Evolutionary conservation across 2,797 vertebrate genomes (phyloP).

Genomic region (Fundulus diaphanus): DNA sequence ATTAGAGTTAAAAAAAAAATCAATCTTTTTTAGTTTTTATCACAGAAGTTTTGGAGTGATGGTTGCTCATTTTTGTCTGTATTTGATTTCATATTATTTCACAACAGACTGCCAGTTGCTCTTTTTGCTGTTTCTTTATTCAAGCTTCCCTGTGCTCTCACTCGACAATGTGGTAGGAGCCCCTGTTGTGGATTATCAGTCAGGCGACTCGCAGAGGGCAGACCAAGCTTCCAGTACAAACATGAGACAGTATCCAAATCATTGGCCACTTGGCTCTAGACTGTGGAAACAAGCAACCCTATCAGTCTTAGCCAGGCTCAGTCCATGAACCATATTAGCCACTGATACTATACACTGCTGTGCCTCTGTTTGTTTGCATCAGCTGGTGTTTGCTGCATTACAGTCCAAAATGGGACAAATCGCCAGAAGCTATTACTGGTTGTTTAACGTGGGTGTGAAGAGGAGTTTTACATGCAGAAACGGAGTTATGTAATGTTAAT

Average conservation of each 20-base stretch:
- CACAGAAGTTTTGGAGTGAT: background rate
- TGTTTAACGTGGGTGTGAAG: slow-evolving; percentile 43
- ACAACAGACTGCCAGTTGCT: slow-evolving; percentile 5
- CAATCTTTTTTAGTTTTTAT: background rate
- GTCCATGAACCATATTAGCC: slow-evolving; percentile 52
- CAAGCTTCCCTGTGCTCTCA: slow-evolving; percentile 32
- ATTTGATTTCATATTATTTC: slow-evolving; percentile 4
- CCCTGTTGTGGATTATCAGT: slow-evolving; percentile 73
- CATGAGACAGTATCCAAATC: slow-evolving; percentile 75
- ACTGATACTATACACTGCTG: slow-evolving; percentile 35
- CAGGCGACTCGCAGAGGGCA: slow-evolving; percentile 73
- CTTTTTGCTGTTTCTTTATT: slow-evolving; percentile 25
- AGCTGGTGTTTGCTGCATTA: slow-evolving; percentile 36
- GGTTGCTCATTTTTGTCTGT: slow-evolving; percentile 5
- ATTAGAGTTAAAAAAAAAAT: background rate
- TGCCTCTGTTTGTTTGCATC: slow-evolving; percentile 58
- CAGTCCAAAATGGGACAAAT: slow-evolving; percentile 45
- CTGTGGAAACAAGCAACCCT: slow-evolving; percentile 65
- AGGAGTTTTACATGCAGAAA: slow-evolving; percentile 24
- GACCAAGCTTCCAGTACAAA: slow-evolving; percentile 73
- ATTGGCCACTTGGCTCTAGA: slow-evolving; percentile 57
- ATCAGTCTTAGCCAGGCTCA: slow-evolving; percentile 63
- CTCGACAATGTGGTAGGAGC: slow-evolving; percentile 49
- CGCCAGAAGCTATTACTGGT: slow-evolving; percentile 45
- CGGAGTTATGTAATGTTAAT: slow-evolving; percentile 23